Conservation (phyloP, 1,140 invertebrate species). For the Drosophila sucinea region DNA sequence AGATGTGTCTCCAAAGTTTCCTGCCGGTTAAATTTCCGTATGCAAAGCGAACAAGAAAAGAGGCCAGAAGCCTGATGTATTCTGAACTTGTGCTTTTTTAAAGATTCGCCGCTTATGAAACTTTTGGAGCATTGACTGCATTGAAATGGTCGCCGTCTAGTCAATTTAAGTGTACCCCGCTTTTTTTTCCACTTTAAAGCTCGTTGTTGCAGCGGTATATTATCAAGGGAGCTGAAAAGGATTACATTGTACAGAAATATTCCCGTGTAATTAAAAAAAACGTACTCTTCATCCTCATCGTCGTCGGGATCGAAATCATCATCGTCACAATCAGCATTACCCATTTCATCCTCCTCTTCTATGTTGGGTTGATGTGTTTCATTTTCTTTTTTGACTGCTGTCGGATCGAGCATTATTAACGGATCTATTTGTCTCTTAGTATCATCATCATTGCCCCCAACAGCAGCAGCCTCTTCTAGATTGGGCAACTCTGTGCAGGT, state of each 20-base stretch:
- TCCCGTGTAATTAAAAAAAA: background rate
- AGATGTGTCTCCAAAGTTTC: constrained; percentile 59
- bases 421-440: constrained; percentile 61
- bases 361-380: background rate
- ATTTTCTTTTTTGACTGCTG: constrained; percentile 49
- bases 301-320: constrained; percentile 29
- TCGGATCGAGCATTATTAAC: constrained; percentile 55
- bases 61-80: constrained; percentile 50
- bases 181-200: constrained; percentile 52
- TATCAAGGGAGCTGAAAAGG: constrained; percentile 58
- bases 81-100: constrained; percentile 52
- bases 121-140: constrained; percentile 57
- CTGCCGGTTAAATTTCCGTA: constrained; percentile 62
- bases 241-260: background rate
- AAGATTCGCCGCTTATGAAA: constrained; percentile 47
- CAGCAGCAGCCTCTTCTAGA: constrained; percentile 27
- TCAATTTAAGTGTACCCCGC: constrained; percentile 17
- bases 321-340: constrained; percentile 9
- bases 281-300: constrained; percentile 69
- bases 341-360: constrained; percentile 11
- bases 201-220: constrained; percentile 53
- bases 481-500: constrained; percentile 57
- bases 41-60: constrained; percentile 61
- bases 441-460: constrained; percentile 15
- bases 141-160: constrained; percentile 24